These are phyloP conservation scores for Gonioctena quinquepunctata DNA, from an alignment of 1,140 invertebrate genomes.

Conservation along the genomic window DNA sequence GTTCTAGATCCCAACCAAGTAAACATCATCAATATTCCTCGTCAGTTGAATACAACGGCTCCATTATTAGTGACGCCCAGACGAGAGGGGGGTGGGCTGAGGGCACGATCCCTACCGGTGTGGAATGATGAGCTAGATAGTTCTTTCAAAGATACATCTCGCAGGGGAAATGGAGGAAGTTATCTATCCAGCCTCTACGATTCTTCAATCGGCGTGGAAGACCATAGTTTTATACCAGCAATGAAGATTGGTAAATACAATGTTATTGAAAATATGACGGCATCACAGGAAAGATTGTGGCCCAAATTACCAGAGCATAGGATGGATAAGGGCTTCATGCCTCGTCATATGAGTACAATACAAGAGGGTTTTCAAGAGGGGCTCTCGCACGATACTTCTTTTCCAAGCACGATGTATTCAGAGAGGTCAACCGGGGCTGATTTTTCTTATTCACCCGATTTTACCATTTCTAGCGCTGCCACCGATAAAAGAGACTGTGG, in stretches of 20 bases:
- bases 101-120: not conserved
- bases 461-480: not conserved
- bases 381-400: not conserved
- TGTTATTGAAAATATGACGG: not conserved
- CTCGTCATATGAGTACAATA: not conserved
- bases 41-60: not conserved
- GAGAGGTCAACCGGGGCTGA: not conserved
- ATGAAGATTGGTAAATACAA: not conserved
- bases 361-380: not conserved
- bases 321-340: not conserved
- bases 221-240: not conserved
- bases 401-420: not conserved
- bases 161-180: not conserved
- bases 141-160: not conserved
- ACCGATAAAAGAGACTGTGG: not conserved
- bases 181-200: not conserved
- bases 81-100: not conserved
- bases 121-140: not conserved
- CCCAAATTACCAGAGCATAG: not conserved
- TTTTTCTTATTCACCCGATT: not conserved
- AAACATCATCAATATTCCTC: slow-evolving; percentile 2
- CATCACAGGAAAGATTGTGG: not conserved
- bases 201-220: not conserved
- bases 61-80: not conserved
- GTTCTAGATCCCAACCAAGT: not conserved